Conservation (phyloP, 2,113 vertebrate species). For the Ochotona curzoniae region DNA sequence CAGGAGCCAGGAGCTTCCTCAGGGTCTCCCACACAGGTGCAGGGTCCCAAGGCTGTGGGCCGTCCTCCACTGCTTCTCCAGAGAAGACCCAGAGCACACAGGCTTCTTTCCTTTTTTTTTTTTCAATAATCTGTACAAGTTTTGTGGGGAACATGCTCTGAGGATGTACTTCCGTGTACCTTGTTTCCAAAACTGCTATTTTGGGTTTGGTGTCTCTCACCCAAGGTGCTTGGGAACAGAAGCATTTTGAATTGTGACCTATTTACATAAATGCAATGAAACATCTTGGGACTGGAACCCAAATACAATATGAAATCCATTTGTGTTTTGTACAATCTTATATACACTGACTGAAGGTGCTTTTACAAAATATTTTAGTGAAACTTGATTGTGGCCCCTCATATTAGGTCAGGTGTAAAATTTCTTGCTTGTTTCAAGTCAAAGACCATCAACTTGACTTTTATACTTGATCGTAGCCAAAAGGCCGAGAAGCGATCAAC, state of each 20-base stretch:
- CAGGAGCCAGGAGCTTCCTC: too few relatives aligned
- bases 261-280: background rate
- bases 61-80: background rate
- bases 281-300: background rate
- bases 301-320: background rate
- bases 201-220: background rate
- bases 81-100: slow-evolving; percentile 36
- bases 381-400: background rate
- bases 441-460: background rate
- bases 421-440: background rate
- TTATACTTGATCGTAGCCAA: too few relatives aligned
- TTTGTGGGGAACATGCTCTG: background rate
- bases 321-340: background rate
- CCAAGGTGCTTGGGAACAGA: background rate
- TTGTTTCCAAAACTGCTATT: background rate
- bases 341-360: background rate
- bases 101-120: too few relatives aligned
- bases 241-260: background rate
- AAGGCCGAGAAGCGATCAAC: too few relatives aligned
- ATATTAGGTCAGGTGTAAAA: background rate
- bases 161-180: slow-evolving; percentile 1
- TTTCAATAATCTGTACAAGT: background rate
- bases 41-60: too few relatives aligned
- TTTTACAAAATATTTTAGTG: background rate
- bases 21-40: too few relatives aligned